These are phyloP conservation scores for Callaeas wilsoni DNA, from an alignment of 2,113 vertebrate species.

Conservation along the genomic window DNA sequence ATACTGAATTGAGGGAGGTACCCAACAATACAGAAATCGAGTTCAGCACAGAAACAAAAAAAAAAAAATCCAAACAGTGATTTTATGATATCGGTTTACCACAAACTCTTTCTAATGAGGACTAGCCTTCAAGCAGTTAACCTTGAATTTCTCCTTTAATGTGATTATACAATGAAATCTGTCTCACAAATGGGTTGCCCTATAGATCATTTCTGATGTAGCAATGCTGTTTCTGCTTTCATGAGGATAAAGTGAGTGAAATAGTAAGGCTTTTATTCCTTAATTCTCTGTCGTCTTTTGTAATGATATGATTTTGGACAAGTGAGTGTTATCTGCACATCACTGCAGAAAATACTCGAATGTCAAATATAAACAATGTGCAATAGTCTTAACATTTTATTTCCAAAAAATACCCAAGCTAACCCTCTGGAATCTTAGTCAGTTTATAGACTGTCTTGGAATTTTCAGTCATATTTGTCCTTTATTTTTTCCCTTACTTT, in stretches of 20 bases:
- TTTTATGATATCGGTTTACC: background rate
- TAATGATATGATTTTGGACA: background rate
- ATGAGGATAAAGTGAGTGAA: background rate
- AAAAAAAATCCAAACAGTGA: too few species aligned
- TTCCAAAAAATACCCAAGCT: background rate
- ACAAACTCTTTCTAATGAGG: background rate
- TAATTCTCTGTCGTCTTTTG: background rate
- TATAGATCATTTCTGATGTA: background rate
- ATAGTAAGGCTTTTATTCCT: background rate
- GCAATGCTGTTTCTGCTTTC: background rate
- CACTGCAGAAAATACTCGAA: background rate
- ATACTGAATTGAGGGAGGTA: background rate
- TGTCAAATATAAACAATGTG: background rate
- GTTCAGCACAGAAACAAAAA: background rate
- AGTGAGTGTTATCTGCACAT: background rate
- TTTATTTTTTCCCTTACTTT: background rate
- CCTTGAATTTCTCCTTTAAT: background rate
- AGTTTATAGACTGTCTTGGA: background rate
- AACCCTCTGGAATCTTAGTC: background rate
- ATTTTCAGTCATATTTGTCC: background rate
- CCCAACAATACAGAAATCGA: background rate
- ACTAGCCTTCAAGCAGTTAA: background rate
- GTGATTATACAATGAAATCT: background rate
- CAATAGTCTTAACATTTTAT: background rate
- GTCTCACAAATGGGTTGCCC: background rate